These are phyloP conservation scores for Festucalex cinctus DNA, from an alignment of 2,113 vertebrate genomes.

Conservation along the genomic window DNA sequence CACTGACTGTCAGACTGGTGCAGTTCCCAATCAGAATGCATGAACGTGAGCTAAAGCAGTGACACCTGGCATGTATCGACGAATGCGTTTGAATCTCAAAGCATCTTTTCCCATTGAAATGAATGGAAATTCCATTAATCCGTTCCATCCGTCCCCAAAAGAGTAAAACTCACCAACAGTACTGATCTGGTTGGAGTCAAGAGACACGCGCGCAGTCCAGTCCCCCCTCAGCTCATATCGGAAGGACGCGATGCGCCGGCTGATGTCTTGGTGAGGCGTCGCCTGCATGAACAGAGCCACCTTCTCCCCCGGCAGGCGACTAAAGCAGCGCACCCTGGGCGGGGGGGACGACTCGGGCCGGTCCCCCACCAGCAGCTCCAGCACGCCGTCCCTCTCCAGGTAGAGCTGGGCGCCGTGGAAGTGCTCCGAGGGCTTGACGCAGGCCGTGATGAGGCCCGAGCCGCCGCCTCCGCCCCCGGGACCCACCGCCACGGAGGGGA, in stretches of 20 bases:
- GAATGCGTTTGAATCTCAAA: not conserved
- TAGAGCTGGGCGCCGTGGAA: conserved; percentile 89
- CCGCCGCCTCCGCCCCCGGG: conserved; percentile 56
- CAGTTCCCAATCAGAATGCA: not conserved
- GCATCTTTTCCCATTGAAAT: not conserved
- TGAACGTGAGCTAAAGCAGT: not conserved
- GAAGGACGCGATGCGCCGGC: conserved; percentile 85
- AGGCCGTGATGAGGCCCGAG: conserved; percentile 74
- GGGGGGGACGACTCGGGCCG: conserved; percentile 48
- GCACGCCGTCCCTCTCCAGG: conserved; percentile 78
- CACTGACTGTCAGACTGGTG: not conserved
- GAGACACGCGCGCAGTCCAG: conserved; percentile 68
- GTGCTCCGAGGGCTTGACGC: conserved; percentile 76
- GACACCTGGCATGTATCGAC: not conserved
- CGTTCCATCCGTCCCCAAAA: not conserved
- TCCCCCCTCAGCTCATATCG: conserved; percentile 84
- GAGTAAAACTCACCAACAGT: conserved; percentile 73
- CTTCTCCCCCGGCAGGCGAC: conserved; percentile 77
- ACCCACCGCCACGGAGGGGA: conserved; percentile 64
- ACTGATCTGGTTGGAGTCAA: conserved; percentile 67
- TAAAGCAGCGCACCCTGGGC: conserved; percentile 79
- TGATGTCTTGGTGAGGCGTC: conserved; percentile 87
- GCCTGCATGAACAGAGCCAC: conserved; percentile 88
- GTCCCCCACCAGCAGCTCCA: conserved; percentile 86
- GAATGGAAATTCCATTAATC: not conserved